A percentile compares a stretch with the other conserved stretches of the same genome.
phyloP scores from a whole-genome alignment of 2,797 vertebrate species.

The Potorous gilbertii region DNA sequence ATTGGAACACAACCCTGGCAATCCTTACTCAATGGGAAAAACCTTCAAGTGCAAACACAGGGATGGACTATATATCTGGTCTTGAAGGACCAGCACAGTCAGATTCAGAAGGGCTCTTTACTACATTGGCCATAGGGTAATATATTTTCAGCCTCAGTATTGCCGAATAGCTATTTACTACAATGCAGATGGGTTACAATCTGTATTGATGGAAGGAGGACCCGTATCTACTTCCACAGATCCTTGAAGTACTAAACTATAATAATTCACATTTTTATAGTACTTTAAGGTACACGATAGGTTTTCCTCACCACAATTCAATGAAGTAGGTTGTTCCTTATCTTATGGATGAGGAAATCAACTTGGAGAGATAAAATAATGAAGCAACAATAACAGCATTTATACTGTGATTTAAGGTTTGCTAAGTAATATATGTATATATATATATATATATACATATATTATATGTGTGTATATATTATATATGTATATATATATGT shows the following conservation, averaged over 20 bases:
- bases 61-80: background rate
- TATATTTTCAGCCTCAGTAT: background rate
- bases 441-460: no score
- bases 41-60: background rate
- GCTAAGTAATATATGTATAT: background rate
- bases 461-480: no score
- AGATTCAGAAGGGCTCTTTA: background rate
- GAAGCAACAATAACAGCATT: background rate
- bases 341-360: background rate
- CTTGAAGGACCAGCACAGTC: background rate
- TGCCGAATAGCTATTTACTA: background rate
- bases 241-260: background rate
- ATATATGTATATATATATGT: no score
- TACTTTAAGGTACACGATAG: background rate
- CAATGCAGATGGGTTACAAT: background rate
- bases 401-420: background rate
- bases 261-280: background rate
- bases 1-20: background rate
- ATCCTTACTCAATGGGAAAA: background rate
- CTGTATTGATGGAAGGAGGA: background rate
- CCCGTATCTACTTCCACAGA: background rate
- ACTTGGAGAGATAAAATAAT: background rate
- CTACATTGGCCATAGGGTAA: background rate
- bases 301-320: background rate
- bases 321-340: background rate